Evolutionary conservation across 1,140 invertebrate species (phyloP).

Genomic region (Aphelinus atriplicis): DNA sequence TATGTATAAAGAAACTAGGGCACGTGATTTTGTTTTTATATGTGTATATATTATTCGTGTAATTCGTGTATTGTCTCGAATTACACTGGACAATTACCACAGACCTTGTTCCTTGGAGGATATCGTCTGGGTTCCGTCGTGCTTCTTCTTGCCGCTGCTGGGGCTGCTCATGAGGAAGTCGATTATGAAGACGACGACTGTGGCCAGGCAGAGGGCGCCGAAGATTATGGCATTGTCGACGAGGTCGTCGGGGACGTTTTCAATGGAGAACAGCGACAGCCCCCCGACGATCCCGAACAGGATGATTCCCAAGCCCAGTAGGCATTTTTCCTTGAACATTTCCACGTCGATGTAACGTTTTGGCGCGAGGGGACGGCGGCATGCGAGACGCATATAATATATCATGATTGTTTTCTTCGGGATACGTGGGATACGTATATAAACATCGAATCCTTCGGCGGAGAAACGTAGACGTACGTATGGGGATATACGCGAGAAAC

Average conservation of each 20-base stretch:
- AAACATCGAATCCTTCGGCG: too few relatives aligned
- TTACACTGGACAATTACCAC: slow-evolving; percentile 14
- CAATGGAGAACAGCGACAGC: slow-evolving; percentile 75
- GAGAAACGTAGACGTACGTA: too few relatives aligned
- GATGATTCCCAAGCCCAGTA: slow-evolving; percentile 74
- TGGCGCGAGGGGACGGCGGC: too few relatives aligned
- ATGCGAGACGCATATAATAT: too few relatives aligned
- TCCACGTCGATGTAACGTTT: not conserved
- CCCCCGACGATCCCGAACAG: slow-evolving; percentile 76
- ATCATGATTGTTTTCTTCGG: too few relatives aligned
- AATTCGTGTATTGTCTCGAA: too few relatives aligned
- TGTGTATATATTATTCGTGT: too few relatives aligned
- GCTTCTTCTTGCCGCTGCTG: slow-evolving; percentile 40
- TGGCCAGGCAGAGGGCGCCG: slow-evolving; percentile 74
- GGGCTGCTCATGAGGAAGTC: slow-evolving; percentile 64
- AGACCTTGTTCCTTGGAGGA: slow-evolving; percentile 54
- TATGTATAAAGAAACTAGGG: too few relatives aligned
- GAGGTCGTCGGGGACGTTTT: slow-evolving; percentile 73
- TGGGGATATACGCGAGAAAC: too few relatives aligned
- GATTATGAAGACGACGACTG: slow-evolving; percentile 74
- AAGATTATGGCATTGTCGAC: slow-evolving; percentile 77
- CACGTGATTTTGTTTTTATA: too few relatives aligned
- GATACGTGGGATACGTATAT: too few relatives aligned
- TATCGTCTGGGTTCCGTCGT: slow-evolving; percentile 49
- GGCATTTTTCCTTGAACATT: slow-evolving; percentile 68